phyloP scores from a whole-genome alignment of 2,113 vertebrate species.

The Dipodomys merriami region DNA sequence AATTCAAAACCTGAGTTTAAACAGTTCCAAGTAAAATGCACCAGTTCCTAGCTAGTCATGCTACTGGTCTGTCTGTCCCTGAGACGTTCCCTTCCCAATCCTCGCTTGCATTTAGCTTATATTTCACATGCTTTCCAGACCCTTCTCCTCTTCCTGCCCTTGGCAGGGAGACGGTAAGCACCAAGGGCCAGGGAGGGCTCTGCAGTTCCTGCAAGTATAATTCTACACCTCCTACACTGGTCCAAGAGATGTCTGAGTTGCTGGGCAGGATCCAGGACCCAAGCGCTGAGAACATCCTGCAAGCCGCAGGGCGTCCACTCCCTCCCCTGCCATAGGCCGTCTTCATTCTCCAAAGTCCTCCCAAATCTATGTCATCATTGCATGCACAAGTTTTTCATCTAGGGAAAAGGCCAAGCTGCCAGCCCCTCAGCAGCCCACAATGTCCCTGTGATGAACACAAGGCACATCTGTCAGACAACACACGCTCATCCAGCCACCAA shows the following conservation, averaged over 20 bases:
- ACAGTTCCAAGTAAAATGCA: neutral
- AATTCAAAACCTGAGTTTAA: neutral
- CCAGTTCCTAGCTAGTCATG: neutral
- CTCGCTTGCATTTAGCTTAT: neutral
- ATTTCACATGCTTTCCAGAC: neutral
- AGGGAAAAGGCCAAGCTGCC: neutral
- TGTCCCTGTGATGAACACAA: rapidly evolving
- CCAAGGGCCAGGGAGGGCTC: neutral
- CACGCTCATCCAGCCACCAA: neutral
- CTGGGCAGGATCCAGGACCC: neutral
- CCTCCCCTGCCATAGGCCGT: too few relatives aligned
- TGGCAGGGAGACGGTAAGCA: neutral
- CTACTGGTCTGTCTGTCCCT: neutral
- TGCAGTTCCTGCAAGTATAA: neutral
- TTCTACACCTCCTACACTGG: neutral
- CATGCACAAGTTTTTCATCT: neutral
- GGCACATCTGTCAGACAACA: neutral
- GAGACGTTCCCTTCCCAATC: too few relatives aligned
- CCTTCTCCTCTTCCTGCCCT: neutral
- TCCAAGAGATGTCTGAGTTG: neutral
- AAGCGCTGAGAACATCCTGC: neutral
- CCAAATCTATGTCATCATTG: too few relatives aligned
- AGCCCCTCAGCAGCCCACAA: rapidly evolving
- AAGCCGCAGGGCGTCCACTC: too few relatives aligned
- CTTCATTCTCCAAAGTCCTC: too few relatives aligned